Percentiles rank a stretch among this genome's conserved stretches.
Evolutionary conservation across 2,888 invertebrate species (phyloP).

Genomic region (Thereva unica): DNA sequence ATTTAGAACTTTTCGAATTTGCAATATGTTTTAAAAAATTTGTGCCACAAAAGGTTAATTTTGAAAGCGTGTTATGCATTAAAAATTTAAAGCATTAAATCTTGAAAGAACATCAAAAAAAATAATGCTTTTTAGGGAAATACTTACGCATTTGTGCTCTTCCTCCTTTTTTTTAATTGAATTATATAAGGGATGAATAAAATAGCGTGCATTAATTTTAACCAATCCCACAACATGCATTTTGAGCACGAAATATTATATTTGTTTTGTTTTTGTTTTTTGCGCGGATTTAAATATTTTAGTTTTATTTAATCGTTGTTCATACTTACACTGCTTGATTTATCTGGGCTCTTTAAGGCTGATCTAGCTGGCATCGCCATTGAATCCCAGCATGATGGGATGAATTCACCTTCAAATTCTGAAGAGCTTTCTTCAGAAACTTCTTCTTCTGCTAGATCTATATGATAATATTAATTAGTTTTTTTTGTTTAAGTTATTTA

Average conservation of each 20-base stretch:
- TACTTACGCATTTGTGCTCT: conserved; percentile 42
- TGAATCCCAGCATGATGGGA: conserved; percentile 82
- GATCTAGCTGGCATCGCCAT: conserved; percentile 76
- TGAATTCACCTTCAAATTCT: conserved; percentile 73
- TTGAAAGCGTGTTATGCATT: too few species aligned
- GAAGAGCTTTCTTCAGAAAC: conserved; percentile 56
- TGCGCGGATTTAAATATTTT: background rate
- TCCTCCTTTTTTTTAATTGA: conserved; percentile 39
- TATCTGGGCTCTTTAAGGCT: conserved; percentile 65
- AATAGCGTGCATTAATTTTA: conserved; percentile 35
- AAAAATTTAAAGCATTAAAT: too few species aligned
- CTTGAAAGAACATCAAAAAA: too few species aligned
- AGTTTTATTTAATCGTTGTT: background rate
- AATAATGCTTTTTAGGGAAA: background rate
- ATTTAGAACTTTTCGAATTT: too few species aligned
- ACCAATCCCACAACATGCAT: conserved; percentile 33
- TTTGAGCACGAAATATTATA: conserved; percentile 11
- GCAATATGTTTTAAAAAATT: too few species aligned
- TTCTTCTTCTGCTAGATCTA: conserved; percentile 45
- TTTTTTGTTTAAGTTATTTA: background rate
- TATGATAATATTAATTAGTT: conserved; percentile 4
- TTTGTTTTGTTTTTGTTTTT: background rate
- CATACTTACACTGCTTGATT: conserved; percentile 44
- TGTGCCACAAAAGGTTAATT: too few species aligned
- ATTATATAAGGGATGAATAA: conserved; percentile 17